Evolutionary conservation across 1,140 invertebrate genomes (phyloP).

Genomic region (Paraescarpia echinospica): DNA sequence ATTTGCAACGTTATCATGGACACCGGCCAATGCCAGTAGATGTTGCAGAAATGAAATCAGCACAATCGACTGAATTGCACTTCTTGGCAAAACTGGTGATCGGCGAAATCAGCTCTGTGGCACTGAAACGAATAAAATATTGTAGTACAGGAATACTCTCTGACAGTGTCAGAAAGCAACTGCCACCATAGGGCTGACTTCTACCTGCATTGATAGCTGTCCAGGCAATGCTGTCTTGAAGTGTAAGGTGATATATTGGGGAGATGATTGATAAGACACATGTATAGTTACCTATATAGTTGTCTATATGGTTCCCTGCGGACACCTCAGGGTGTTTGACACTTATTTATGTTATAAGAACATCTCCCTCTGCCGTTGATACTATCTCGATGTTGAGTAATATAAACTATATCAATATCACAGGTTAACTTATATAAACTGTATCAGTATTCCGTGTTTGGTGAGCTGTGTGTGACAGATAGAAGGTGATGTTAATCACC

Average conservation of each 20-base stretch:
- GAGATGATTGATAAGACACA: not conserved
- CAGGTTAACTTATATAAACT: not conserved
- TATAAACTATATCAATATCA: not conserved
- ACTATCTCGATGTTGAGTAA: not conserved
- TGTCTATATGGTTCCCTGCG: too few relatives aligned
- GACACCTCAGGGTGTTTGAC: not conserved
- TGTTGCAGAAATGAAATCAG: too few relatives aligned
- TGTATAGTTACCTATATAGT: not conserved
- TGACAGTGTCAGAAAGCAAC: too few relatives aligned
- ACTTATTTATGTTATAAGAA: not conserved
- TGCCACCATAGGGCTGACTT: not conserved
- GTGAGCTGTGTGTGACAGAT: not conserved
- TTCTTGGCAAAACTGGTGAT: too few relatives aligned
- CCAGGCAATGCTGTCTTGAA: not conserved
- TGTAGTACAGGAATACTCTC: too few relatives aligned
- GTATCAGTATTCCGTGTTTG: not conserved
- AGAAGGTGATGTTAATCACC: conserved; percentile 5
- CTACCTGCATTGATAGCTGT: not conserved
- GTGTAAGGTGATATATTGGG: not conserved
- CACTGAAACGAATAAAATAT: too few relatives aligned
- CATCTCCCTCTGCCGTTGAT: not conserved
- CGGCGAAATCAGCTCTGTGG: too few relatives aligned
- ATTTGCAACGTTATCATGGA: too few relatives aligned
- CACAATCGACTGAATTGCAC: too few relatives aligned
- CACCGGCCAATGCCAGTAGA: too few relatives aligned